These are phyloP conservation scores for Remorina albescens DNA, from an alignment of 2,797 vertebrate species.

Conservation along the genomic window DNA sequence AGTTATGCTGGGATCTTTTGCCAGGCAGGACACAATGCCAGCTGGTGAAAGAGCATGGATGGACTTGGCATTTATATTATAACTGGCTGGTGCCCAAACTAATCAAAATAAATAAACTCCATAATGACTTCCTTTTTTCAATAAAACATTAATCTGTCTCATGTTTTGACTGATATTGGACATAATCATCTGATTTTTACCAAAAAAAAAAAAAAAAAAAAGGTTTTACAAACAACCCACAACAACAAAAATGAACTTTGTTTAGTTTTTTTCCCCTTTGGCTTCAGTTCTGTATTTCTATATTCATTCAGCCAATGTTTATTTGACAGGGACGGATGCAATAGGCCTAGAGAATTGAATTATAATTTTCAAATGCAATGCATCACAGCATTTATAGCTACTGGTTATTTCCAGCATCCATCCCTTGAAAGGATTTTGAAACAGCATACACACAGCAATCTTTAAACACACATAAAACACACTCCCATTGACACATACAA, in stretches of 20 bases:
- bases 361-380: no score
- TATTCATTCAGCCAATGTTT: no score
- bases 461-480: no score
- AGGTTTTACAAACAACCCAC: conserved; percentile 12
- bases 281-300: neutral
- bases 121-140: conserved; percentile 25
- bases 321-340: no score
- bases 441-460: no score
- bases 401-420: no score
- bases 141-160: conserved; percentile 14
- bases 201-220: no score
- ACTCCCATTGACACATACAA: no score
- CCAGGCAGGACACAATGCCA: conserved; percentile 33
- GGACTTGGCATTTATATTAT: conserved; percentile 15
- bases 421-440: no score
- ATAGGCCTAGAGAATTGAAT: no score
- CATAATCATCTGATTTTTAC: neutral
- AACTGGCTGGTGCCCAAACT: conserved; percentile 29
- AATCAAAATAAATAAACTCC: conserved; percentile 47
- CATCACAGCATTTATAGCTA: no score
- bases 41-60: conserved; percentile 16
- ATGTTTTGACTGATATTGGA: conserved; percentile 1
- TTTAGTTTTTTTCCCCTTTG: neutral
- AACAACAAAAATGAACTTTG: conserved; percentile 7
- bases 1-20: conserved; percentile 19